Conservation (phyloP, 92 coral and sea anemone genomes). For the Palythoa caribaeorum region DNA sequence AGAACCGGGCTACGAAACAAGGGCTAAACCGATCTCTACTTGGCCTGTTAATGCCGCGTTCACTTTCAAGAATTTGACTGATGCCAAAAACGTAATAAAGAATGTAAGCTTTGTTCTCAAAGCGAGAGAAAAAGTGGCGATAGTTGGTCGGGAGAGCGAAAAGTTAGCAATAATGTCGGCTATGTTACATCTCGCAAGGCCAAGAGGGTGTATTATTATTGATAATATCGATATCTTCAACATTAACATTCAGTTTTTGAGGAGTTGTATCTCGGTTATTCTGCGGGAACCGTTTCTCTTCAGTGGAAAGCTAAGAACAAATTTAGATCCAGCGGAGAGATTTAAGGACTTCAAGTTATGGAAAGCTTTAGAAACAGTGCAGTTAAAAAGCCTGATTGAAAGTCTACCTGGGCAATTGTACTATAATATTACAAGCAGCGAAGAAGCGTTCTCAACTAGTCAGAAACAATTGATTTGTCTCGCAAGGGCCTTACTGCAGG, state of each 20-base stretch:
- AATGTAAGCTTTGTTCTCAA: conserved; percentile 35
- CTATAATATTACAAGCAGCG: conserved; percentile 26
- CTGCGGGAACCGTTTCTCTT: conserved; percentile 58
- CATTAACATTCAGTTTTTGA: conserved; percentile 44
- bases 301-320: conserved; percentile 52
- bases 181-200: conserved; percentile 43
- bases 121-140: conserved; percentile 53
- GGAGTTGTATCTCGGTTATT: conserved; percentile 55
- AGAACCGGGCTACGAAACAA: conserved; percentile 62
- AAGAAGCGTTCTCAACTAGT: conserved; percentile 28
- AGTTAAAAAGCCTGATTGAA: conserved; percentile 49
- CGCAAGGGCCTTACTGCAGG: conserved; percentile 59
- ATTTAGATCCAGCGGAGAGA: conserved; percentile 64
- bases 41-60: conserved; percentile 63
- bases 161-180: conserved; percentile 48
- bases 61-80: conserved; percentile 23
- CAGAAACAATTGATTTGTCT: conserved; percentile 47
- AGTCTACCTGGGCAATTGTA: conserved; percentile 53
- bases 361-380: conserved; percentile 57
- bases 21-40: conserved; percentile 51
- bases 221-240: conserved; percentile 44
- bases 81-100: neutral
- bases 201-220: conserved; percentile 35
- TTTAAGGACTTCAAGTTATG: conserved; percentile 59
- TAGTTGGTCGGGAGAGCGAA: conserved; percentile 41